These are phyloP conservation scores for Pandion haliaetus DNA, from an alignment of 2,113 vertebrate genomes.

Conservation along the genomic window DNA sequence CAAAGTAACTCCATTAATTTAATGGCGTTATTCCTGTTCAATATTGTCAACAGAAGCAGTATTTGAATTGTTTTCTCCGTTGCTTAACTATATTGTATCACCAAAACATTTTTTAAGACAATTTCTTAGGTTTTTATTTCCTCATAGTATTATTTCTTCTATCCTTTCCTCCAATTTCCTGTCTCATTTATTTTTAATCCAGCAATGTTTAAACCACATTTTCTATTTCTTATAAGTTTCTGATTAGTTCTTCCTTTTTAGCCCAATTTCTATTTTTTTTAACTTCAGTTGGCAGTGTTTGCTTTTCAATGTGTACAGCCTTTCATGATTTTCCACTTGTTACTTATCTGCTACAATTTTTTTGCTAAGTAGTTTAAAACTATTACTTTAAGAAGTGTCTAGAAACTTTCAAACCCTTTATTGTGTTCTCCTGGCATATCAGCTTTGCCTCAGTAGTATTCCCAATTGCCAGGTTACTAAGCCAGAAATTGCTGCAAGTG, in stretches of 20 bases:
- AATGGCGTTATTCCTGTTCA: not conserved
- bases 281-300: not conserved
- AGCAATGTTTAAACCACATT: not conserved
- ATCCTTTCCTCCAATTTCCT: not conserved
- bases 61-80: not conserved
- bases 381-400: not conserved
- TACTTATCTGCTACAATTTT: not conserved
- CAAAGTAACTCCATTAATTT: not conserved
- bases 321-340: not conserved
- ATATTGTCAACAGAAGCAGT: not conserved
- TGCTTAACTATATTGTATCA: not conserved
- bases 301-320: not conserved
- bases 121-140: not conserved
- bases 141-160: not conserved
- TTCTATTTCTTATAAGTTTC: not conserved
- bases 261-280: not conserved
- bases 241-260: not conserved
- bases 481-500: not conserved
- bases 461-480: not conserved
- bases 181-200: not conserved
- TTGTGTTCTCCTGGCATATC: not conserved
- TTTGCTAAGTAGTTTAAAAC: not conserved
- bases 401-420: not conserved
- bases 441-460: not conserved
- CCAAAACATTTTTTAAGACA: not conserved